Evolutionary conservation across 2,113 vertebrate genomes (phyloP), one percentile per base, ranked within the genome.

Genomic region (Marmota monax): DNA sequence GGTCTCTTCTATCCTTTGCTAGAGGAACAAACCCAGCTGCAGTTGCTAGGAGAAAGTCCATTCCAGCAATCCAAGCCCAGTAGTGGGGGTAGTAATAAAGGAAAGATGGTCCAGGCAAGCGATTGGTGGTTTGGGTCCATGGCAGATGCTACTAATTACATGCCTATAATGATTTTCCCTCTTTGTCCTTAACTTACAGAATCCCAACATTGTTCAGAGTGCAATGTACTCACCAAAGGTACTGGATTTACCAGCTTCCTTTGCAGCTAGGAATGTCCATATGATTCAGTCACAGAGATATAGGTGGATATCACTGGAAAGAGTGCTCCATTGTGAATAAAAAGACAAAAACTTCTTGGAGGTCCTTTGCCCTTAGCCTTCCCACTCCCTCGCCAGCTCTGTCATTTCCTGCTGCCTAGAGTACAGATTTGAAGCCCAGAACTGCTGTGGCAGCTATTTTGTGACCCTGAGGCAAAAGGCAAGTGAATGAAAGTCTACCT

Each of bases 1-100:
- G 72, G 13, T 94, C 51, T 96, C 53, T 96, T 76, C 76, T 78
- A 78, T 65, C 32, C 80, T 94, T 13, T 88, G 53, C 67, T 96
- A 95, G 58, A 96, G 63, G 76, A 96, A 90, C n/a, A 97, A 97
- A 88, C 56, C 78, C 5, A 87, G 58, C 88, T 78, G 7, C 69
- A 88, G 56, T 92, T 95, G 25, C 84, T 87, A 61, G 58, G 67
- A 96, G 87, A 85, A 84, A 97, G 34, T 95, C 53, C 85, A 93
- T 72, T 84, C 29, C n/a, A 88, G 23, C 25, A 84, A 74, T 92
- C 69, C 89, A 88, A 94, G 84, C 16, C 53, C 61, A 73, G 72
- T 90, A 42, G 77, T 32, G 80, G 4, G 22, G n/a, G 56, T 95
- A 45, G 67, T 88, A 79, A 96, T 25, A 89, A 92, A 86, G 37